Conservation (phyloP, 2,888 invertebrate genomes). For the Philereme vetulata region DNA sequence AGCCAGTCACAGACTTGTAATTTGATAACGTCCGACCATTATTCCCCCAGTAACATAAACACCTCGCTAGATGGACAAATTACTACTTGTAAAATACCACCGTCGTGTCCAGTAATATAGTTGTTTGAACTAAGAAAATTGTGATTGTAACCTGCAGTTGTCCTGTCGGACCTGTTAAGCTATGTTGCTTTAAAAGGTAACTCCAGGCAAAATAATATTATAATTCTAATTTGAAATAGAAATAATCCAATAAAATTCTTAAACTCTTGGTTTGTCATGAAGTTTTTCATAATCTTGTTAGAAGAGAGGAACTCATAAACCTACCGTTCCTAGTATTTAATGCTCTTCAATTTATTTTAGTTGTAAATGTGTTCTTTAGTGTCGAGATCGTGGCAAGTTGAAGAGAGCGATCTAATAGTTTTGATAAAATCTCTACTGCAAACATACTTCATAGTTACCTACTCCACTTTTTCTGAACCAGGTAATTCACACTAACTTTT, state of each 20-base stretch:
- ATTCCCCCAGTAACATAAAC: background rate
- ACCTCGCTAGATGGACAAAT: background rate
- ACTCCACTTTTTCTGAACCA: conserved; percentile 32
- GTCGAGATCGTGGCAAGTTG: no score
- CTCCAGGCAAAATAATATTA: no score
- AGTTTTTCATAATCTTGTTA: no score
- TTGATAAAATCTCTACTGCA: conserved; percentile 5
- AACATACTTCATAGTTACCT: conserved; percentile 4
- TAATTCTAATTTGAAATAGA: no score
- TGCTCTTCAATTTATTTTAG: no score
- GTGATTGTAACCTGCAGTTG: background rate
- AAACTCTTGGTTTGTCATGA: no score
- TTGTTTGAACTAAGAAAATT: conserved; percentile 3
- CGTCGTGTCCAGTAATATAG: background rate
- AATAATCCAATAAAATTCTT: no score
- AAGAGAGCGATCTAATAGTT: background rate
- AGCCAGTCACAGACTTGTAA: background rate
- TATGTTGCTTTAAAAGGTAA: background rate
- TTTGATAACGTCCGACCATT: conserved; percentile 3
- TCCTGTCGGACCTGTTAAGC: background rate
- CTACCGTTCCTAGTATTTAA: no score
- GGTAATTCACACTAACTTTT: conserved; percentile 39
- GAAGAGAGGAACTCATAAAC: no score
- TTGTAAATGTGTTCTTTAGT: no score
- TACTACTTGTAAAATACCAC: background rate